Evolutionary conservation across 1,140 invertebrate species (phyloP), one percentile per base, ranked within the genome.

Genomic region (Drosophila ironensis): DNA sequence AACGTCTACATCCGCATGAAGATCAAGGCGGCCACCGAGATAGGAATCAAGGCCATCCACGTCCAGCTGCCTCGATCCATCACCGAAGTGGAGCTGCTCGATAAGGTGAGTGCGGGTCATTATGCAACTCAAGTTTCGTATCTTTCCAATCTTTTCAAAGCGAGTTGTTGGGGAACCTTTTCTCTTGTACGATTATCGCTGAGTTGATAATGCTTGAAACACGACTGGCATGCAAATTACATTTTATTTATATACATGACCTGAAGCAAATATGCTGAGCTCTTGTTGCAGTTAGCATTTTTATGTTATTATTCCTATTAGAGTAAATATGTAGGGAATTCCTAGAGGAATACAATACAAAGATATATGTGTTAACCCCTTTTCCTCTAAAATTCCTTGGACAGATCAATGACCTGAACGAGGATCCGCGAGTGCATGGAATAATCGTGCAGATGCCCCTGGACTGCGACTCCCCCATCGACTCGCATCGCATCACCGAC

Each of bases 1-100:
- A 99, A 99, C 92, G 98, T 99, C 4, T 99, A 99, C 90, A 99
- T 99, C 88, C 92, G 96, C 30, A 98, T 97, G 94, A 99, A 99
- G 91, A 93, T 98, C 12, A 98, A 97, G 90, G 95, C 97, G 4
- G 98, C 98, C 0, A 92, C 91, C 20, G 95, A 98, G 78, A 96
- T 99, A 68, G 98, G 98, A 51, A 97, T 99, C 25, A 89, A 92
- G 12, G 96, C 96, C 0, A 92, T 94, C 52, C 97, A 98, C 87
- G 90, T 98, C 0, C 93, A 96, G 73, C 91, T 99, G 57, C 95
- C 97, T 0, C 93, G 93, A 6, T 93, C 95, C 6, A 96, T 93
- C 9, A 98, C 96, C 7, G 95, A 99, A 92, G 75, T 90, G 35
- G 96, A 99, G 91, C 52, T 90, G 44, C 45, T 90, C 20, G 82